A percentile compares a stretch with the other conserved stretches of the same genome.
Conservation (phyloP, 30 jellyfish, hydroid and myxozoan genomes). For the Rhopilema esculentum region DNA sequence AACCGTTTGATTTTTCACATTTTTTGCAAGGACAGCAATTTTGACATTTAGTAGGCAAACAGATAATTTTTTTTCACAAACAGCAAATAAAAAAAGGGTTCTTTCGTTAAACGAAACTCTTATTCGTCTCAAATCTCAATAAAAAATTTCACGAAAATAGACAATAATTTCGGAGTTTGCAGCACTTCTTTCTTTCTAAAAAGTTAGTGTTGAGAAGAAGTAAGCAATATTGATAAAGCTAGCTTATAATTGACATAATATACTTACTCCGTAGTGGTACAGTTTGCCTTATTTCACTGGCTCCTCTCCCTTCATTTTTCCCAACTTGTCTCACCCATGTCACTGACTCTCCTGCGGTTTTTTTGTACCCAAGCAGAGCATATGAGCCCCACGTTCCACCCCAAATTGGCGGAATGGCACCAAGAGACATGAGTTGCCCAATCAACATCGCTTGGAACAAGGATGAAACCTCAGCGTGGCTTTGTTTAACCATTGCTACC, state of each 20-base stretch:
- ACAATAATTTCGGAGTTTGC: no score
- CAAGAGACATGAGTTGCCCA: constrained; percentile 73
- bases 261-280: constrained; percentile 70
- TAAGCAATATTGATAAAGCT: background rate
- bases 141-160: no score
- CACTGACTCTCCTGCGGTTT: constrained; percentile 60
- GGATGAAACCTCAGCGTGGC: constrained; percentile 71
- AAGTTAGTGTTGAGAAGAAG: no score
- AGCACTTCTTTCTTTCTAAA: no score
- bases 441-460: constrained; percentile 41
- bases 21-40: no score
- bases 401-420: constrained; percentile 84
- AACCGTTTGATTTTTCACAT: no score
- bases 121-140: no score
- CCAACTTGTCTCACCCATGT: constrained; percentile 83
- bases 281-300: constrained; percentile 59
- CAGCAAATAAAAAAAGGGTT: no score
- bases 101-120: no score
- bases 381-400: constrained; percentile 82
- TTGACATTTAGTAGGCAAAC: no score
- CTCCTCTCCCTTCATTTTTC: constrained; percentile 80
- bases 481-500: constrained; percentile 85
- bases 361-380: constrained; percentile 81
- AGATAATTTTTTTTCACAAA: no score
- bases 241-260: background rate